These are phyloP conservation scores for Podotricha telesiphe DNA, from an alignment of 2,888 invertebrate genomes.

Conservation along the genomic window DNA sequence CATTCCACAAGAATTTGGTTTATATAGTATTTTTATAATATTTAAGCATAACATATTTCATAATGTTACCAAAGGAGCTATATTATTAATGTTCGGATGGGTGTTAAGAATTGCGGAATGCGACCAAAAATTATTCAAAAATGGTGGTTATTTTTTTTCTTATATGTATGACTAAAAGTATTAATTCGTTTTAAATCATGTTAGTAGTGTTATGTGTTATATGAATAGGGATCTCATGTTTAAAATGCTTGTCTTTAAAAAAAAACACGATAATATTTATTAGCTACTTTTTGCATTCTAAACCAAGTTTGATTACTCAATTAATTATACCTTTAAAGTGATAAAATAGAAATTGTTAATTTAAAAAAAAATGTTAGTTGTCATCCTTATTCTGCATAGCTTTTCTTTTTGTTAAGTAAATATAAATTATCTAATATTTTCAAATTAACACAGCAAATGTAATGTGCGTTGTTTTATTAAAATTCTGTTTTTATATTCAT, in stretches of 20 bases:
- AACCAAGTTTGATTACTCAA: background rate
- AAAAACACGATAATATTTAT: background rate
- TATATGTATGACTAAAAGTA: slow-evolving; percentile 29
- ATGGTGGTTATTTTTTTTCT: slow-evolving; percentile 18
- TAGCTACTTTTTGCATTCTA: background rate
- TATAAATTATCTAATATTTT: slow-evolving; percentile 34
- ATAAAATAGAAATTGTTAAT: no score
- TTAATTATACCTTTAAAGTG: no score
- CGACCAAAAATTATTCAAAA: slow-evolving; percentile 42
- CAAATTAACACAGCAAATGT: slow-evolving; percentile 44
- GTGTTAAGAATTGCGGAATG: slow-evolving; percentile 38
- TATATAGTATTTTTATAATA: slow-evolving; percentile 44
- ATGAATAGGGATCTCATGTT: slow-evolving; percentile 10
- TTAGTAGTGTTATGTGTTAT: slow-evolving; percentile 34
- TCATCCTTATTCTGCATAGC: slow-evolving; percentile 19
- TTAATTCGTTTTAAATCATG: slow-evolving; percentile 36
- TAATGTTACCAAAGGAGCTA: slow-evolving; percentile 57
- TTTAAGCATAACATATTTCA: slow-evolving; percentile 36
- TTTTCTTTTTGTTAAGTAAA: slow-evolving; percentile 35
- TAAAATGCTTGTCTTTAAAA: background rate
- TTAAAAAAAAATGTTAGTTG: no score
- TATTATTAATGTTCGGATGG: slow-evolving; percentile 41
- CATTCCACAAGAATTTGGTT: slow-evolving; percentile 52
- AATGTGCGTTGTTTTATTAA: slow-evolving; percentile 46
- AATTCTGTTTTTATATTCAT: slow-evolving; percentile 37